A percentile compares a stretch with the other conserved stretches of the same genome.
Evolutionary conservation across 2,113 vertebrate species (phyloP).

Genomic region (Hippotragus niger): DNA sequence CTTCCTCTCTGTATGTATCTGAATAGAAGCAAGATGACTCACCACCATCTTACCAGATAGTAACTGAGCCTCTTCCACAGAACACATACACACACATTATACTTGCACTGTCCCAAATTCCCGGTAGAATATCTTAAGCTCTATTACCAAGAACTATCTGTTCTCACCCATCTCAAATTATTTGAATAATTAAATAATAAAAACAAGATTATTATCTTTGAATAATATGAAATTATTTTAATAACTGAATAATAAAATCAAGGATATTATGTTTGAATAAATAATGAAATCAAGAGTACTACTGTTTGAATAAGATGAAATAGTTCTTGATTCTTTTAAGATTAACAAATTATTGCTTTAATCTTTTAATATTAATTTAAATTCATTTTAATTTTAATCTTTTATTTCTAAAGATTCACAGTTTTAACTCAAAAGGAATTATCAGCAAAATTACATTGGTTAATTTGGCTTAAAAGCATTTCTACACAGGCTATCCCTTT

Average conservation of each 20-base stretch:
- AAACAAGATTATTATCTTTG: not conserved
- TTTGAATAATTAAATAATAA: not conserved
- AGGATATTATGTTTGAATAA: not conserved
- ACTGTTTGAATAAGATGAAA: not conserved
- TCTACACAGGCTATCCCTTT: not conserved
- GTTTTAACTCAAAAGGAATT: not conserved
- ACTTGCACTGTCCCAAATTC: not conserved
- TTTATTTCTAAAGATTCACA: constrained; percentile 6
- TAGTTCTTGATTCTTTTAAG: not conserved
- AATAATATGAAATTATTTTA: not conserved
- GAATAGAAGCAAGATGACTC: not conserved
- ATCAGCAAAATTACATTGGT: not conserved
- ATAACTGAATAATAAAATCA: not conserved
- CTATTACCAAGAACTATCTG: not conserved
- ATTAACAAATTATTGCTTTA: not conserved
- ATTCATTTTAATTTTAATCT: not conserved
- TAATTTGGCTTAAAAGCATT: not conserved
- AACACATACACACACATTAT: not conserved
- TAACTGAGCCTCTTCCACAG: not conserved
- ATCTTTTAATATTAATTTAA: not conserved
- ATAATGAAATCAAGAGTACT: not conserved
- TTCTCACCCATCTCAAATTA: not conserved
- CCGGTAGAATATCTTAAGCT: not conserved
- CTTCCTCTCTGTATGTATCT: not conserved
- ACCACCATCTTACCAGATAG: not conserved